Conservation (phyloP, 1,140 invertebrate species). For the Drosophila sucinea region DNA sequence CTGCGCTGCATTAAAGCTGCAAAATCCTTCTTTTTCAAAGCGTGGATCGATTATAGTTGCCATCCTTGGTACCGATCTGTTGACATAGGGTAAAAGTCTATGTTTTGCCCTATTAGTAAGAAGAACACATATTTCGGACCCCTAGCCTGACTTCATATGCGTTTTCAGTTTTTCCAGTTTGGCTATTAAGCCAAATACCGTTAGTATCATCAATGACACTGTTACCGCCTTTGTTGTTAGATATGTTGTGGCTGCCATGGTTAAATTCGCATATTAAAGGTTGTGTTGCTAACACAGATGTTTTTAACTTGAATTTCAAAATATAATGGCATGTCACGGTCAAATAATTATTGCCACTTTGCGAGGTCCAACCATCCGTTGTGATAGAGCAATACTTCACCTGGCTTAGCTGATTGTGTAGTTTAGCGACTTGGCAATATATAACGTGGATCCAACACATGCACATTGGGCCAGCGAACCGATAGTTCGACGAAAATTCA, state of each 20-base stretch:
- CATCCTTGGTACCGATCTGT: neutral
- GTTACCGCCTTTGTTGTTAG: conserved; percentile 1
- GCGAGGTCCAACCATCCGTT: conserved; percentile 7
- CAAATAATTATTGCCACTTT: conserved; percentile 2
- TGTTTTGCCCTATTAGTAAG: neutral
- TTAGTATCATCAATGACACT: conserved; percentile 7
- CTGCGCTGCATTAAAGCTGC: no score
- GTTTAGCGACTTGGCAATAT: conserved; percentile 28
- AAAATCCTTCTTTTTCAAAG: neutral
- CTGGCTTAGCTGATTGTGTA: conserved; percentile 10
- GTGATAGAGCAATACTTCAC: conserved; percentile 23
- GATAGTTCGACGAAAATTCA: no score
- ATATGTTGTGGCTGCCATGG: conserved; percentile 7
- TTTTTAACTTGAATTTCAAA: conserved; percentile 2
- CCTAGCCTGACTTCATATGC: neutral
- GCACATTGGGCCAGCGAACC: no score
- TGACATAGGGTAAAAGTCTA: conserved; percentile 1
- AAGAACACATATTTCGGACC: neutral
- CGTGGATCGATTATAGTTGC: conserved; percentile 5
- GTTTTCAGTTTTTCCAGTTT: neutral
- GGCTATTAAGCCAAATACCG: neutral
- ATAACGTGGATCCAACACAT: conserved; percentile 22
- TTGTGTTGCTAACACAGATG: neutral
- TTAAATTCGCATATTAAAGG: neutral
- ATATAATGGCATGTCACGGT: conserved; percentile 5